phyloP scores from a whole-genome alignment of 1,140 invertebrate species.

The Drosophila takahashii region DNA sequence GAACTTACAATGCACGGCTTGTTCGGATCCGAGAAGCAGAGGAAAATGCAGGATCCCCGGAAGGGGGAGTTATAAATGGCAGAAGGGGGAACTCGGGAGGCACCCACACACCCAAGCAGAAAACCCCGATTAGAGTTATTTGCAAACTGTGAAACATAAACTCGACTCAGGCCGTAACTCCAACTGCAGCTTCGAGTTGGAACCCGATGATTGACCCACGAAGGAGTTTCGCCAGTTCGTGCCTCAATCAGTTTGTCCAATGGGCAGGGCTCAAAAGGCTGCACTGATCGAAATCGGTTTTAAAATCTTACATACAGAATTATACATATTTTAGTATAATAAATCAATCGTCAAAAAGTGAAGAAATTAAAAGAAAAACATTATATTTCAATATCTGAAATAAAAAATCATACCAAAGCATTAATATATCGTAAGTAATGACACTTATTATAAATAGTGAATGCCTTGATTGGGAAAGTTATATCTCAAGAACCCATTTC shows the following conservation, averaged over 20 bases:
- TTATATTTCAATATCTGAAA: too few species aligned
- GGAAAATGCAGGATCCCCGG: slow-evolving; percentile 35
- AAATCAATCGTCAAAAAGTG: too few species aligned
- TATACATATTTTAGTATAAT: too few species aligned
- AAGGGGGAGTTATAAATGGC: not conserved
- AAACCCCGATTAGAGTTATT: slow-evolving; percentile 48
- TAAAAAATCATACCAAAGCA: too few species aligned
- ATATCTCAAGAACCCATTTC: too few species aligned
- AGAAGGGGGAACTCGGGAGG: not conserved
- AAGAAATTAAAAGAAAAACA: too few species aligned
- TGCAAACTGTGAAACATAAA: slow-evolving; percentile 68
- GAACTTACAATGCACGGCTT: slow-evolving; percentile 77
- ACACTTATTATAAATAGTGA: too few species aligned
- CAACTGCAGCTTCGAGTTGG: slow-evolving; percentile 11
- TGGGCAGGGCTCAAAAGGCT: slow-evolving; percentile 42
- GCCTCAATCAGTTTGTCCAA: slow-evolving; percentile 68
- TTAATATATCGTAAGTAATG: too few species aligned
- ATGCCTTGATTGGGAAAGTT: too few species aligned
- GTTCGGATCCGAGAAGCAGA: slow-evolving; percentile 50
- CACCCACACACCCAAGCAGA: slow-evolving; percentile 39
- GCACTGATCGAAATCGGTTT: slow-evolving; percentile 4
- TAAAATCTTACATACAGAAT: too few species aligned
- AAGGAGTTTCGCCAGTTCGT: slow-evolving; percentile 56
- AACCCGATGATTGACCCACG: slow-evolving; percentile 63
- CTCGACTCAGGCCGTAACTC: slow-evolving; percentile 29